A percentile compares a stretch with the other conserved stretches of the same genome.
Conservation (phyloP, 2,113 vertebrate species). For the Gallinago media region DNA sequence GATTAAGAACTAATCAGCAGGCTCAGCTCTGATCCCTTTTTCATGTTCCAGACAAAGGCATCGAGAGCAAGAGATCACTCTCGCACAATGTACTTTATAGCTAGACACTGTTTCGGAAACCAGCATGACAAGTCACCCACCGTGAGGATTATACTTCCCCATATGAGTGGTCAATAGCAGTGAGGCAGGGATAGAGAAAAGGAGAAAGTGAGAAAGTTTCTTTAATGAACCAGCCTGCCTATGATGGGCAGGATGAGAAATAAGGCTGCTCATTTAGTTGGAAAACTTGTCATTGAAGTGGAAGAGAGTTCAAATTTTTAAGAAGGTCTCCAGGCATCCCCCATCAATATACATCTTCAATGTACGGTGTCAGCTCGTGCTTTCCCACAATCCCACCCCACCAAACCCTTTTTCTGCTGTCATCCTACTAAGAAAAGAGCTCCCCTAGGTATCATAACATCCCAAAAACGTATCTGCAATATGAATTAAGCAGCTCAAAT, state of each 20-base stretch:
- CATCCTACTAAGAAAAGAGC: not conserved
- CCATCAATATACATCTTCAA: rapidly evolving
- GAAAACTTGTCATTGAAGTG: not conserved
- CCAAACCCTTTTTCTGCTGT: not conserved
- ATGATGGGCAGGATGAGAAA: not conserved
- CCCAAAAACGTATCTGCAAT: not conserved
- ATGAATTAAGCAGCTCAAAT: not conserved
- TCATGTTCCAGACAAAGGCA: not conserved
- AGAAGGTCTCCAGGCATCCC: not conserved
- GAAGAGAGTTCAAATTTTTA: not conserved
- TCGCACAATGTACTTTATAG: not conserved
- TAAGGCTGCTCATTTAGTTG: not conserved
- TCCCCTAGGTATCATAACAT: not conserved
- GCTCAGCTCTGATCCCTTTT: not conserved
- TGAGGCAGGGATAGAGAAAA: not conserved
- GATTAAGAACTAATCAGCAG: not conserved
- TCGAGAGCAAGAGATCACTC: not conserved
- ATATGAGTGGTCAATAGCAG: not conserved
- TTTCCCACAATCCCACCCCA: not conserved
- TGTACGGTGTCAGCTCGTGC: not conserved
- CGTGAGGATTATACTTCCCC: rapidly evolving
- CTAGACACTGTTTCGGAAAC: not conserved
- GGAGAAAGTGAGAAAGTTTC: not conserved
- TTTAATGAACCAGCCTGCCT: not conserved
- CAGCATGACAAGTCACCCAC: not conserved